These are phyloP conservation scores for Meloidogyne floridensis DNA, from an alignment of 1,140 invertebrate species.

Conservation along the genomic window DNA sequence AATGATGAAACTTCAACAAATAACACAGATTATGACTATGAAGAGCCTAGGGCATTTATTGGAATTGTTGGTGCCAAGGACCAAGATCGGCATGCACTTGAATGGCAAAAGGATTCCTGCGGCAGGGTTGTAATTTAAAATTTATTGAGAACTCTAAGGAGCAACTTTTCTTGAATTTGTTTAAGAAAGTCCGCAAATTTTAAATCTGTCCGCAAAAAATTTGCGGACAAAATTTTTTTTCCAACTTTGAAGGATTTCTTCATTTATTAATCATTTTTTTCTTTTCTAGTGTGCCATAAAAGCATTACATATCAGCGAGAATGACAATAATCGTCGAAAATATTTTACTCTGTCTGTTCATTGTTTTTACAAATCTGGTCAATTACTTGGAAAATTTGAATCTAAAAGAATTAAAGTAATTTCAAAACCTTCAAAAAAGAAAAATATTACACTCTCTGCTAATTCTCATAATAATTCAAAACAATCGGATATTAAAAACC, in stretches of 20 bases:
- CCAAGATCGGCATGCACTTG: conserved; percentile 97
- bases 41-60: conserved; percentile 92
- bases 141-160: too few relatives aligned
- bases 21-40: conserved; percentile 21
- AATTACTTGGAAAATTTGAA: conserved; percentile 96
- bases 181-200: not conserved
- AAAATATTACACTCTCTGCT: conserved; percentile 88
- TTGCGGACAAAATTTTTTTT: not conserved
- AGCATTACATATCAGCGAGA: conserved; percentile 89
- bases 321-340: conserved; percentile 95
- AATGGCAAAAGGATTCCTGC: conserved; percentile 78
- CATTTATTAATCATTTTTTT: not conserved
- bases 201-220: too few relatives aligned
- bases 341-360: conserved; percentile 98
- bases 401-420: conserved; percentile 99
- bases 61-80: conserved; percentile 92
- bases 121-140: conserved; percentile 52
- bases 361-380: conserved; percentile 97
- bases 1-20: not conserved
- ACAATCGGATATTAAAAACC: conserved; percentile 77
- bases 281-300: conserved; percentile 94
- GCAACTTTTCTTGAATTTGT: conserved; percentile 15
- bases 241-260: not conserved
- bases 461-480: conserved; percentile 66
- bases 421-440: conserved; percentile 99